Evolutionary conservation across 1,140 invertebrate genomes (phyloP), one percentile per base, ranked within the genome.

Genomic region (Rhagoletis zephyria): DNA sequence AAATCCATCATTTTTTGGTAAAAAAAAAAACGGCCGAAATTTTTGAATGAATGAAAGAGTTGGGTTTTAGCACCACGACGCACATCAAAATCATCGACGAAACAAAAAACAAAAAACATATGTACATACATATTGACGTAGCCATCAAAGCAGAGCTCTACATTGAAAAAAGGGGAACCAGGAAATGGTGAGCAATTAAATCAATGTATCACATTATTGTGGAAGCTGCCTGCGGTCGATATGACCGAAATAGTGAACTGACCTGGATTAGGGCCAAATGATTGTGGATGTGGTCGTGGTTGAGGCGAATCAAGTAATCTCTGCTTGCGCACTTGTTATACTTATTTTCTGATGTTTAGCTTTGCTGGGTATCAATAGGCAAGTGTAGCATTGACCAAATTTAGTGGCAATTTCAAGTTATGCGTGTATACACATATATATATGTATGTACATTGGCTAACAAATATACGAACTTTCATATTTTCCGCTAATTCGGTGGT

Each of bases 181-280:
- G 91, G 91, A 92, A 92, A 92, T 92, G 91, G 89, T 89, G 87
- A 60, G 90, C 90, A 92, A 92, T 92, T 92, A 92, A 92, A 92
- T 90, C 91, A 92, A 92, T 92, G 90, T 88, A 85, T 88, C 89
- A 89, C 81, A 59, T 5, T 61, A 74, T 86, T 88, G 48, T 81
- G 74, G 74, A 81, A 81, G 48, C 74, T 81, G 74, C 19, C 74
- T 81, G 74, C 19, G 48, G 16, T 56, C 9, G 48, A 12, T 48
- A 30, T 59, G 48, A 1, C 2, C 42, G 1, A 3, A 56, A 59
- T 6, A 19, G 6, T 56, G 48, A 48, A 74, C 16, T 16, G 7
- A 45, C 19, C 42, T 70, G 30, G 65, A 70, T 12, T 3, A 40
- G 12, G 45, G 70, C 45, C 12, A 51, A 48, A 16, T 0, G 1